Conservation (phyloP, 1,140 invertebrate genomes). For the Diachasmimorpha longicaudata region DNA sequence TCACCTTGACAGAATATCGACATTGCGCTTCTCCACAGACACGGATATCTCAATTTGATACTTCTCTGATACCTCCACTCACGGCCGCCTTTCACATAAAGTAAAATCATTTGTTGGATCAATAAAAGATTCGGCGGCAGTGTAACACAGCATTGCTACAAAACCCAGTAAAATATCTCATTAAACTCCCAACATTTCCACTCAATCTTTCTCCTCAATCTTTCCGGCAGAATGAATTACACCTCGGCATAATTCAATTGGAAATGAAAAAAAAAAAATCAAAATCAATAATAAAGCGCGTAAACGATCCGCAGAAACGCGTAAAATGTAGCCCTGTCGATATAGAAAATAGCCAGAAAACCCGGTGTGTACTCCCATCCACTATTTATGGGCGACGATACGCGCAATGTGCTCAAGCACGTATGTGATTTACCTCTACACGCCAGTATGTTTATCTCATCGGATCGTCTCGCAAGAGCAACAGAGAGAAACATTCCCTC, state of each 20-base stretch:
- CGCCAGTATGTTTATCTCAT: conserved; percentile 23
- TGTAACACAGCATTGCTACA: neutral
- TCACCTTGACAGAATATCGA: neutral
- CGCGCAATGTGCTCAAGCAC: conserved; percentile 19
- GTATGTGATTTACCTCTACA: conserved; percentile 28
- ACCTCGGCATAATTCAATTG: neutral
- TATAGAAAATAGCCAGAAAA: conserved; percentile 2
- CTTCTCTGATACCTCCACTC: neutral
- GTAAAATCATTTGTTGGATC: neutral
- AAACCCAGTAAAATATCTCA: neutral
- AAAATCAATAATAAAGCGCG: neutral
- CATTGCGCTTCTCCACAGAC: neutral
- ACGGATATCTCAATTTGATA: neutral
- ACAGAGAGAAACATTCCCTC: neutral
- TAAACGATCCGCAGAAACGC: neutral
- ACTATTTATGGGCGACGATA: conserved; percentile 22
- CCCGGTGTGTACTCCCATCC: neutral
- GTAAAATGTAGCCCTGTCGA: neutral
- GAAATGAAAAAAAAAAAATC: neutral
- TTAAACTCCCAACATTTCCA: neutral
- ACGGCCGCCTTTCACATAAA: neutral
- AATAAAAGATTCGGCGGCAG: neutral
- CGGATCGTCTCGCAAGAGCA: neutral
- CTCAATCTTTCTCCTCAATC: neutral
- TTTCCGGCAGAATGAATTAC: neutral